phyloP scores from a whole-genome alignment of 2,797 vertebrate species.

The Sebastes taczanowskii region DNA sequence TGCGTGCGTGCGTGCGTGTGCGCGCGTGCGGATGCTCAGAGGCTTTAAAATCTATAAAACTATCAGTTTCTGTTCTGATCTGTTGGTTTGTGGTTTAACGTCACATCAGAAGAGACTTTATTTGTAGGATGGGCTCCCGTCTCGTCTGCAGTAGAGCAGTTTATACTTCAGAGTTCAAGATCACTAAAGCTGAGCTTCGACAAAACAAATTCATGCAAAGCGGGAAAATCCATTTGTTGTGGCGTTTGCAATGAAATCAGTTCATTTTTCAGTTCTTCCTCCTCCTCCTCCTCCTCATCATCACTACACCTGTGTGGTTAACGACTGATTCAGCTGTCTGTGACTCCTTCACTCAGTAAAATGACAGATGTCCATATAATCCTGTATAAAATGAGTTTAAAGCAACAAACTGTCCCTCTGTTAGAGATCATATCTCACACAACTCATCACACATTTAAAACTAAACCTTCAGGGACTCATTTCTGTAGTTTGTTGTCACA shows the following conservation, averaged over 20 bases:
- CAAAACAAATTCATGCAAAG: background rate
- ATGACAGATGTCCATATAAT: background rate
- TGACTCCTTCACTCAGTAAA: background rate
- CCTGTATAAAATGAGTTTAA: background rate
- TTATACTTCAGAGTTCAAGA: background rate
- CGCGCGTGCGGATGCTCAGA: no score
- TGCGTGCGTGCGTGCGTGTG: rapidly evolving
- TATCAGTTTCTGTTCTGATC: background rate
- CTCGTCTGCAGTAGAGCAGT: background rate
- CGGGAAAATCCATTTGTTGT: background rate
- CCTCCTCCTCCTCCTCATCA: no score
- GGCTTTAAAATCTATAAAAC: no score
- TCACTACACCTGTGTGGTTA: no score
- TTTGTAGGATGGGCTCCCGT: background rate
- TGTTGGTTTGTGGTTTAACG: background rate
- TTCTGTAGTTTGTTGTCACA: background rate
- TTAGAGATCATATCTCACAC: no score
- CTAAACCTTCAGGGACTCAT: background rate
- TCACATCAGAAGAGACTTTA: background rate
- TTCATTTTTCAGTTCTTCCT: no score
- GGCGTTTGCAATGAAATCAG: no score
- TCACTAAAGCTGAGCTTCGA: background rate
- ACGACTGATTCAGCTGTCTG: no score
- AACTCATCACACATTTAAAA: background rate
- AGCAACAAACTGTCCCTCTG: background rate